Percentiles rank a stretch among this genome's conserved stretches.
Evolutionary conservation across 1,140 invertebrate genomes (phyloP).

Genomic region (Akabosia matsudoensis): DNA sequence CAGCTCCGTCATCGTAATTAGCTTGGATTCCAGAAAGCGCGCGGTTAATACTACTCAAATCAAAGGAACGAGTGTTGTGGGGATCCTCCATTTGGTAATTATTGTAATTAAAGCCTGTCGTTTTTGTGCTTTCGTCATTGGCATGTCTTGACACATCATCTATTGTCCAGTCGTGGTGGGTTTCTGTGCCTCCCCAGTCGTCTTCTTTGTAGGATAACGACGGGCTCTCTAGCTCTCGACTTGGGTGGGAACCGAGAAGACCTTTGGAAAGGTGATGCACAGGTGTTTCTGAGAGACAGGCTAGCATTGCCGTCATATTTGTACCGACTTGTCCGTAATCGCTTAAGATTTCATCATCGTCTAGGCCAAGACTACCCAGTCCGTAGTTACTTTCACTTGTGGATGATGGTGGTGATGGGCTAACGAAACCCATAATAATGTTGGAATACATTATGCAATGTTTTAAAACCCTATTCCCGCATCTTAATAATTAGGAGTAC

Average conservation of each 20-base stretch:
- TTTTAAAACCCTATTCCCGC: too few species aligned
- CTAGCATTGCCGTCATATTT: background rate
- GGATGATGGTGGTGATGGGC: background rate
- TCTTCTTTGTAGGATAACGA: background rate
- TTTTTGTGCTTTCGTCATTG: background rate
- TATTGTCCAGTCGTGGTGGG: background rate
- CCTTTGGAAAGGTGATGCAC: background rate
- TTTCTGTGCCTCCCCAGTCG: background rate
- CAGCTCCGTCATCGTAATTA: background rate
- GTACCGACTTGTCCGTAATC: background rate
- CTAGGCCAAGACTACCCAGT: background rate
- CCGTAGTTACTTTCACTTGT: background rate
- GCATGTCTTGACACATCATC: background rate
- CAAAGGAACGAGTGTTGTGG: background rate
- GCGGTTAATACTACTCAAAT: background rate
- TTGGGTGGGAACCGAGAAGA: background rate
- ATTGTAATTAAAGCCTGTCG: too few species aligned
- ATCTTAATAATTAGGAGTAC: too few species aligned
- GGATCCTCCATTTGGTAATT: background rate
- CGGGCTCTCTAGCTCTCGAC: background rate
- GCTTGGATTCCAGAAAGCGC: background rate
- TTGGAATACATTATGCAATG: background rate
- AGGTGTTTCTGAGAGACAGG: background rate
- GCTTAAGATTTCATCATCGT: background rate
- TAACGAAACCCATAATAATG: conserved; percentile 5